Evolutionary conservation across 2,113 vertebrate species (phyloP).

Genomic region (Cariama cristata): DNA sequence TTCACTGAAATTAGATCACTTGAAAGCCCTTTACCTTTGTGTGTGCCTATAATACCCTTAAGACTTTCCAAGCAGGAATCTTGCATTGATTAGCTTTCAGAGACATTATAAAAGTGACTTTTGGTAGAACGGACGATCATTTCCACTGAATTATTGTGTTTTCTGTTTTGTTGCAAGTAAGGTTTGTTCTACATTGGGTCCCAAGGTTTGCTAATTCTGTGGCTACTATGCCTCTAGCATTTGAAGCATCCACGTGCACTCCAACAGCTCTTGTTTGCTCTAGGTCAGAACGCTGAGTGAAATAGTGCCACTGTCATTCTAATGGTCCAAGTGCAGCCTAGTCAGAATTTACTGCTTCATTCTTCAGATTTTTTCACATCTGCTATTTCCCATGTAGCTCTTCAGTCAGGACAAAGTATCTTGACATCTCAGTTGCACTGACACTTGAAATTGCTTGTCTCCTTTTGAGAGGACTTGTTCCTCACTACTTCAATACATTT

Average conservation of each 20-base stretch:
- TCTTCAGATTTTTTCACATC: background rate
- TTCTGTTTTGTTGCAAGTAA: background rate
- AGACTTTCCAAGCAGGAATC: background rate
- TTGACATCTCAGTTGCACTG: background rate
- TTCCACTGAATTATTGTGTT: background rate
- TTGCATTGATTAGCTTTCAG: background rate
- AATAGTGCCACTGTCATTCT: background rate
- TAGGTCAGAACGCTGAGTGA: background rate
- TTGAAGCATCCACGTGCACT: background rate
- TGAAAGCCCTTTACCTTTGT: background rate
- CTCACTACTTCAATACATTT: background rate
- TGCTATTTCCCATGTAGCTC: background rate
- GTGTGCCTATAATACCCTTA: background rate
- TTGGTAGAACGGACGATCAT: background rate
- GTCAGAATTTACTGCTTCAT: background rate
- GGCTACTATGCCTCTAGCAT: background rate
- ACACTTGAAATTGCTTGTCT: background rate
- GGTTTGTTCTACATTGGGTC: background rate
- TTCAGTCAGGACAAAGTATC: background rate
- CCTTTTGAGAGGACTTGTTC: background rate
- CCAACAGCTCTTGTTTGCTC: background rate
- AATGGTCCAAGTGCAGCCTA: background rate
- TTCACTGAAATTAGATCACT: background rate
- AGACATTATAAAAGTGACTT: background rate
- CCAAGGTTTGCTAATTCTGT: background rate